Base-by-base conservation (phyloP, 2,113 vertebrate species). In the Patagioenas fasciata region DNA sequence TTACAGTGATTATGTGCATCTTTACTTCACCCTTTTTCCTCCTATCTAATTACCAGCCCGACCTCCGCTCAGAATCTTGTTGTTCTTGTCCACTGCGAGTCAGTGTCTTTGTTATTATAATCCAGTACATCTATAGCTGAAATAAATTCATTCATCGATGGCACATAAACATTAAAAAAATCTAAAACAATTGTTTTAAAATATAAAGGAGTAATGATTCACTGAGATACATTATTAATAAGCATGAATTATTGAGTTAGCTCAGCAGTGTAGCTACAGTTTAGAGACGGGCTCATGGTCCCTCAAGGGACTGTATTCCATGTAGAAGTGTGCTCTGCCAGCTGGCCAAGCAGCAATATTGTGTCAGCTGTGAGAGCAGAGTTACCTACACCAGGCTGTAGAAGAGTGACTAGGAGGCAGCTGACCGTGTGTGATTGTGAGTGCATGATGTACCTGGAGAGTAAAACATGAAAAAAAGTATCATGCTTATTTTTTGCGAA, bases 211-310 rank as follows among this genome's bases (percentile, higher is more conserved):
- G 50, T 36, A 95, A 81, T 93, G 91, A 87, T 96, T 94, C 81
- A 74, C 73, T 58, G 82, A 66, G 11, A 86, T 97, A 56, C 20
- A 97, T 97, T 96, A 96, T 96, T 97, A 93, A 97, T 85, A 82
- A 81, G 20, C 81, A 96, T 96, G 69, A 91, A 96, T 97, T 95
- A 96, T 92, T 91, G 77, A 95, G 38, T 51, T 94, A 69, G 51
- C 86, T 93, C 13, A 48, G 74, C 84, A 93, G 80, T 65, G 48
- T 51, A 86, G 56, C 51, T 80, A 77, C 34, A 91, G 88, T 93
- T 88, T 86, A 82, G 80, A 92, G 81, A 90, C 67, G 64, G 91
- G 69, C 70, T 77, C 15, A 5, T 20, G 34, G 51, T 95, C 93
- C 36, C 72, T 69, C 0, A 1, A 28, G 95, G 47, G 54, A 2